Conservation (phyloP, 2,113 vertebrate genomes). For the Hemichromis elongatus region DNA sequence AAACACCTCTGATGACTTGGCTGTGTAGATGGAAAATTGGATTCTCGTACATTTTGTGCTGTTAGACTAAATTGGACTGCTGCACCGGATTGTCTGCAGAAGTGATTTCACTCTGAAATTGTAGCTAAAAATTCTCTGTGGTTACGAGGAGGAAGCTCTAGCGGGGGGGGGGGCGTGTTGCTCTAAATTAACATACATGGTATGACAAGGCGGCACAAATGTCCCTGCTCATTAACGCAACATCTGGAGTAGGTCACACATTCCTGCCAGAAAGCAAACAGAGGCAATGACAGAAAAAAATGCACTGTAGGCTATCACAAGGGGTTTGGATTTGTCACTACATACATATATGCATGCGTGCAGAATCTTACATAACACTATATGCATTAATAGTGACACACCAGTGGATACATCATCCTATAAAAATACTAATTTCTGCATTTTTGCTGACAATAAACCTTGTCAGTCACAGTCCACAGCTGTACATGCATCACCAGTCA, state of each 20-base stretch:
- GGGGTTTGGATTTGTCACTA: constrained; percentile 8
- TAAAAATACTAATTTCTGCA: not conserved
- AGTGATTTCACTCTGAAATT: not conserved
- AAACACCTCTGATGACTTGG: not conserved
- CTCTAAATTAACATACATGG: constrained; percentile 14
- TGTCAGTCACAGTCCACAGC: not conserved
- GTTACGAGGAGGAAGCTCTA: not conserved
- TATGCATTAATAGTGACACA: not conserved
- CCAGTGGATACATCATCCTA: not conserved
- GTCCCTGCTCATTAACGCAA: constrained; percentile 50
- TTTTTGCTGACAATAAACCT: not conserved
- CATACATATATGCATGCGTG: not conserved
- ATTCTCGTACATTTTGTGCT: not conserved
- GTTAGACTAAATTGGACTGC: not conserved
- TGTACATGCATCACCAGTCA: not conserved
- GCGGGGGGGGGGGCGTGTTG: not conserved
- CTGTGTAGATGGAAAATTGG: not conserved
- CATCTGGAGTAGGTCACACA: constrained; percentile 56
- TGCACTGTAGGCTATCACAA: not conserved
- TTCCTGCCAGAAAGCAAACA: constrained; percentile 34
- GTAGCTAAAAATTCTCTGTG: not conserved
- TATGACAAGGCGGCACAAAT: constrained; percentile 30
- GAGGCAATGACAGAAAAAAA: constrained; percentile 13
- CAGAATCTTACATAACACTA: not conserved
- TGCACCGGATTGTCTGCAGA: not conserved